phyloP scores from a whole-genome alignment of 2,888 invertebrate genomes.

The Scaptomyza parva region DNA sequence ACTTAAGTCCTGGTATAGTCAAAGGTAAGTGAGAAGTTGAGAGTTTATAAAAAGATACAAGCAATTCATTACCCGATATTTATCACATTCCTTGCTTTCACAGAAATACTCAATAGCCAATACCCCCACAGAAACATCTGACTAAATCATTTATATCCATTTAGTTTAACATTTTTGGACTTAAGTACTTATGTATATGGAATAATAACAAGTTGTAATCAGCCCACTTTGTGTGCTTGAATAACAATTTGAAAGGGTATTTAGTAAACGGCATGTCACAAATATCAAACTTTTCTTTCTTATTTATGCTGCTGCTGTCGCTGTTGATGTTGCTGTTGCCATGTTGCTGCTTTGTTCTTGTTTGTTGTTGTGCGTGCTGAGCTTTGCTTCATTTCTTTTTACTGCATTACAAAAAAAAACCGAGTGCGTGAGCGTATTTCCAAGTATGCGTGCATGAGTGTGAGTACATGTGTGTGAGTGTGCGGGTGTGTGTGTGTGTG shows the following conservation, averaged over 20 bases:
- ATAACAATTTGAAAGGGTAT: not conserved
- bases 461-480: too few species aligned
- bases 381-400: slow-evolving; percentile 35
- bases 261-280: not conserved
- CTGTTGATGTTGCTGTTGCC: slow-evolving; percentile 27
- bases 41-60: too few species aligned
- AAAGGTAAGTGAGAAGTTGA: too few species aligned
- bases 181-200: not conserved
- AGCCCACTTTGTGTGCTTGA: not conserved
- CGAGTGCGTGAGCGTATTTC: slow-evolving; percentile 54
- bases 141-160: not conserved
- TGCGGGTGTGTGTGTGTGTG: slow-evolving; percentile 26
- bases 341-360: slow-evolving; percentile 18
- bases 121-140: not conserved
- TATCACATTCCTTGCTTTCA: not conserved
- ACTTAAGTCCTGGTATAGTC: too few species aligned
- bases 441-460: slow-evolving; percentile 21
- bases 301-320: slow-evolving; percentile 21
- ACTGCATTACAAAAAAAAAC: slow-evolving; percentile 55
- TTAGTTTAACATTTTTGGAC: too few species aligned
- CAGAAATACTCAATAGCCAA: too few species aligned
- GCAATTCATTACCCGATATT: not conserved
- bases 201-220: not conserved
- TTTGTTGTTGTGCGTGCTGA: slow-evolving; percentile 51
- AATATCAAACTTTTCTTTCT: not conserved